Base-by-base conservation (phyloP, 1,140 invertebrate genomes). In the Pseudomyrmex sp. region DNA sequence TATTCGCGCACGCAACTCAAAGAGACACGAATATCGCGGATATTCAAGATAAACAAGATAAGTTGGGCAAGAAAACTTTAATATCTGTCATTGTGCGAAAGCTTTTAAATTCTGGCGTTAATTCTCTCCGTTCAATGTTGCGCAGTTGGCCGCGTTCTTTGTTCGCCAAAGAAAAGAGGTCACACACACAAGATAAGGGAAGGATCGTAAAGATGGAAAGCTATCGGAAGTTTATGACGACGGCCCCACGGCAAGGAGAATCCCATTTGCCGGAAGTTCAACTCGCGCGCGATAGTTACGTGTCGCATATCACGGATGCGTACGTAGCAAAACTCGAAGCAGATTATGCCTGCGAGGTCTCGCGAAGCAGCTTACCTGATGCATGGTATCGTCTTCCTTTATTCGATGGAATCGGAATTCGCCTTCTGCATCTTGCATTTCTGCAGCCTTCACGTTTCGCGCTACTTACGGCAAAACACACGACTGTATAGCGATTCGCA, bases 321-420 rank as follows among this genome's bases (percentile, higher is more conserved):
- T 35, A 46, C 35, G 13, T 82, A 7, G 70, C 63, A 56, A 61
- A 72, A 52, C 50, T 58, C 76, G 18, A 52, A 48, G 54, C 35
- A 74, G 77, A 82, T 82, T 85, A 82, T 68, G 54, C 80, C 52
- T 83, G 65, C 62, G 59, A 63, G 80, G 75, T 63, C 75, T 83
- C 63, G 58, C 77, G 68, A 72, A 89, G 86, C 85, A 85, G 84
- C 86, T 91, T 90, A 90, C 72, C 50, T 69, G 15, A n/a, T 52
- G 66, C 46, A 44, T 62, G 58, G 75, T 70, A 83, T 84, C 85
- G 48, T 65, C 50, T 83, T 77, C 59, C 58, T 76, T 77, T 69
- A 77, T 63, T 65, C 58, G 59, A 23, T 62, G 73, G 50, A 59
- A 83, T 77, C 69, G 50, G 77, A 86, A 66, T 83, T 79, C 18